Percentiles rank a stretch among this genome's conserved stretches.
These are phyloP conservation scores for Lissonota sp. DNA, from an alignment of 2,888 invertebrate genomes.

Conservation along the genomic window DNA sequence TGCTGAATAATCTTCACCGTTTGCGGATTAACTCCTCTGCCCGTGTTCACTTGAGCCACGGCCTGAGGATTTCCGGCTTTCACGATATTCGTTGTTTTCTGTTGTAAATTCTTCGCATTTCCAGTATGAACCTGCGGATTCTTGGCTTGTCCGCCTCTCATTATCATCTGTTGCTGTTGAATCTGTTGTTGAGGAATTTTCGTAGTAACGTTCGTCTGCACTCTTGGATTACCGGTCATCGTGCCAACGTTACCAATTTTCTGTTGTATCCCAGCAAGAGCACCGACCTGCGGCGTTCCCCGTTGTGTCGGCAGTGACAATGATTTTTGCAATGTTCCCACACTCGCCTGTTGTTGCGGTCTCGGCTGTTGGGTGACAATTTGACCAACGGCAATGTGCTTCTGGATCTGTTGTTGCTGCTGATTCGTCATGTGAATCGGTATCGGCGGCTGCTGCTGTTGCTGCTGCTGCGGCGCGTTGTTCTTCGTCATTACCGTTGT, in stretches of 20 bases:
- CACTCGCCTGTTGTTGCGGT: constrained; percentile 48
- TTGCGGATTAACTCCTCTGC: constrained; percentile 72
- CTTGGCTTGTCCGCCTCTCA: constrained; percentile 76
- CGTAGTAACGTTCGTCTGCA: constrained; percentile 62
- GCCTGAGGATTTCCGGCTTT: constrained; percentile 73
- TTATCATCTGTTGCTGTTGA: constrained; percentile 74
- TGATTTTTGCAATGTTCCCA: constrained; percentile 69
- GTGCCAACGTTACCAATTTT: constrained; percentile 70
- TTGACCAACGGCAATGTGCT: constrained; percentile 32
- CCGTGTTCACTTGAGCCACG: constrained; percentile 14
- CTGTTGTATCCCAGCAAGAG: constrained; percentile 69
- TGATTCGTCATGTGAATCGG: constrained; percentile 41
- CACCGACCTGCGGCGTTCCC: constrained; percentile 26
- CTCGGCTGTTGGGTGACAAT: constrained; percentile 64
- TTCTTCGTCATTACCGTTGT: constrained; percentile 71
- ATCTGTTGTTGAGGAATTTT: constrained; percentile 69
- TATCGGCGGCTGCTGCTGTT: constrained; percentile 45
- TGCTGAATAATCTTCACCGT: constrained; percentile 86
- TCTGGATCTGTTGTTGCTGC: constrained; percentile 49
- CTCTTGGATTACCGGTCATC: constrained; percentile 71
- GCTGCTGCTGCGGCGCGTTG: constrained; percentile 50
- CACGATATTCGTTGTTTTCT: constrained; percentile 71
- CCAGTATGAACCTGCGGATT: constrained; percentile 71
- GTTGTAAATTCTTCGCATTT: constrained; percentile 69
- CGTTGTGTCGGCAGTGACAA: constrained; percentile 66